phyloP scores from a whole-genome alignment of 2,797 vertebrate species.

The Lacerta agilis region DNA sequence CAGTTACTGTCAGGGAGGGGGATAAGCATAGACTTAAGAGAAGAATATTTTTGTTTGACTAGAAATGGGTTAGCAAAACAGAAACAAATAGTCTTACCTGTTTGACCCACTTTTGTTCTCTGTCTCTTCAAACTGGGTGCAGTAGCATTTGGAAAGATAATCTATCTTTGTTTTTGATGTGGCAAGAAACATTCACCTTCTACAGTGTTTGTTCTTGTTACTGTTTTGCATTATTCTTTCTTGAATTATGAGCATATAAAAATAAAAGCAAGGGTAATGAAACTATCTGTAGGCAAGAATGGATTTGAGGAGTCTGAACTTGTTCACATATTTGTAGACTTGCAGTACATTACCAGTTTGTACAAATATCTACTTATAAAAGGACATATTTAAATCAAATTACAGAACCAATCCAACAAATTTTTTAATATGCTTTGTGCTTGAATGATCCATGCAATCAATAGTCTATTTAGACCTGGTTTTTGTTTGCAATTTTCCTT shows the following conservation, averaged over 20 bases:
- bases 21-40: not conserved
- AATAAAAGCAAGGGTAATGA: conserved; percentile 42
- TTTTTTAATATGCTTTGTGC: conserved; percentile 29
- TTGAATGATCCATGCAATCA: not conserved
- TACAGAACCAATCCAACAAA: not conserved
- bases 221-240: conserved; percentile 59
- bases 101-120: conserved; percentile 65
- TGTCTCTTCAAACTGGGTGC: conserved; percentile 29
- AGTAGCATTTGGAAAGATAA: conserved; percentile 62
- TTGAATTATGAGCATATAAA: conserved; percentile 59
- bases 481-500: conserved; percentile 21
- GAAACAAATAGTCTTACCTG: conserved; percentile 66
- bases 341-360: conserved; percentile 51
- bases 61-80: conserved; percentile 51
- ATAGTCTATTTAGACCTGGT: conserved; percentile 34
- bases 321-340: conserved; percentile 48
- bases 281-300: conserved; percentile 53
- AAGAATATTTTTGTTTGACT: conserved; percentile 57
- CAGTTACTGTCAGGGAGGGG: too few relatives aligned
- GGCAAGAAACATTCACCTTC: conserved; percentile 51
- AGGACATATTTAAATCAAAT: conserved; percentile 20
- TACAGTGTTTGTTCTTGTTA: conserved; percentile 47
- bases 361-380: conserved; percentile 38
- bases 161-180: conserved; percentile 62
- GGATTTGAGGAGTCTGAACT: conserved; percentile 55